Evolutionary conservation across 2,113 vertebrate species (phyloP).

Genomic region (Lynx canadensis): DNA sequence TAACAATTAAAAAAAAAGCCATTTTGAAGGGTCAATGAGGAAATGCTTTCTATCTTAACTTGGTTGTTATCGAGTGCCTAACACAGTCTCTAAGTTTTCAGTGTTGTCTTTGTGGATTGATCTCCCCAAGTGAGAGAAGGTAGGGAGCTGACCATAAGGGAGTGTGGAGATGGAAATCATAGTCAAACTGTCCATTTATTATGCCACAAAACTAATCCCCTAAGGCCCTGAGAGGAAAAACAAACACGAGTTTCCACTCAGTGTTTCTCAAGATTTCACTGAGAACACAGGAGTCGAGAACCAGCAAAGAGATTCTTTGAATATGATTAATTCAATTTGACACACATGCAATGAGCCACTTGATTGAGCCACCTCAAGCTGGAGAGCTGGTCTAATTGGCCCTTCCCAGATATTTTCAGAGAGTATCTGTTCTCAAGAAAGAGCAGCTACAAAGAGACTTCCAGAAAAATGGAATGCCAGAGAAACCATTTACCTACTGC

Average conservation of each 20-base stretch:
- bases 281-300: not conserved
- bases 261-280: not conserved
- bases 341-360: not conserved
- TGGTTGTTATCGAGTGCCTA: not conserved
- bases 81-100: not conserved
- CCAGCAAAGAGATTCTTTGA: not conserved
- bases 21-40: not conserved
- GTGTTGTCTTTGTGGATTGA: not conserved
- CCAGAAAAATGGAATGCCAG: not conserved
- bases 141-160: not conserved
- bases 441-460: not conserved
- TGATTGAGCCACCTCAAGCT: too few species aligned
- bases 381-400: not conserved
- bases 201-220: not conserved
- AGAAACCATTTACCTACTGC: not conserved
- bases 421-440: not conserved
- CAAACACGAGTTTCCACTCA: not conserved
- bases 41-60: not conserved
- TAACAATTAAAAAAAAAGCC: not conserved
- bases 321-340: not conserved
- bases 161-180: not conserved
- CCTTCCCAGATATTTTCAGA: not conserved
- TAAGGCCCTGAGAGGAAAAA: not conserved
- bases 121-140: not conserved
- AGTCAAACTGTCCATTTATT: not conserved